Evolutionary conservation across 2,888 invertebrate species (phyloP), one percentile per base, ranked within the genome.

Genomic region (Amphipyra tragopoginis): DNA sequence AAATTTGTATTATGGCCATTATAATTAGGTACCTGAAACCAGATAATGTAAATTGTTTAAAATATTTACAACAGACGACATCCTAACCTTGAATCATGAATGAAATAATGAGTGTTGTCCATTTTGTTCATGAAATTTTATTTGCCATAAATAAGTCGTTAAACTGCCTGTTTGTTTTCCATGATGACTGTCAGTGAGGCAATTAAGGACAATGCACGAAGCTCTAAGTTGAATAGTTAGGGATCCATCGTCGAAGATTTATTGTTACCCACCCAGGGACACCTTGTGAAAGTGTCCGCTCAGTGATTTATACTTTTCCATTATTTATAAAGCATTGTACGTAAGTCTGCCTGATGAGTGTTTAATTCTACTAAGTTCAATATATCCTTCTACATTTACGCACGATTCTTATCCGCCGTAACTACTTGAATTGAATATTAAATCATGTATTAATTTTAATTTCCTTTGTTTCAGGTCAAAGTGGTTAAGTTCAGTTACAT

Each of bases 401-500:
- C 14, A 40, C 7, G 14, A 10, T 34, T 40, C 9, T 38, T 14
- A 44, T 55, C 2, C 36, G 33, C 9, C 8, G 29, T 29, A 38
- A 51, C 9, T 34, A n/a, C 34, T 7, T 34, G 5, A 6, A 13
- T 9, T 14, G 68, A 72, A 72, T 79, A 67, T 72, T 65, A 61
- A 72, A 67, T 72, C 77, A 75, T 79, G 10, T 66, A 68, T 70
- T 65, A 54, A 73, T 52, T 34, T 13, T 11, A 11, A 58, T 82
- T 86, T 87, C 68, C 77, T 80, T 91, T 90, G 86, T 96, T 96
- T 26, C 97, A 99, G 99, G 99, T 99, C 93, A 99, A 99, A 97
- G 99, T 99, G 95, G 99, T 99, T 85, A 99, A 99, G 96, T 99
- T 99, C 97, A 99, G 99, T 95, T 99, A 99, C 95, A 99, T 99